A percentile compares a stretch with the other conserved stretches of the same genome.
Conservation (phyloP, 2,113 vertebrate species). For the Hyperopisus bebe region DNA sequence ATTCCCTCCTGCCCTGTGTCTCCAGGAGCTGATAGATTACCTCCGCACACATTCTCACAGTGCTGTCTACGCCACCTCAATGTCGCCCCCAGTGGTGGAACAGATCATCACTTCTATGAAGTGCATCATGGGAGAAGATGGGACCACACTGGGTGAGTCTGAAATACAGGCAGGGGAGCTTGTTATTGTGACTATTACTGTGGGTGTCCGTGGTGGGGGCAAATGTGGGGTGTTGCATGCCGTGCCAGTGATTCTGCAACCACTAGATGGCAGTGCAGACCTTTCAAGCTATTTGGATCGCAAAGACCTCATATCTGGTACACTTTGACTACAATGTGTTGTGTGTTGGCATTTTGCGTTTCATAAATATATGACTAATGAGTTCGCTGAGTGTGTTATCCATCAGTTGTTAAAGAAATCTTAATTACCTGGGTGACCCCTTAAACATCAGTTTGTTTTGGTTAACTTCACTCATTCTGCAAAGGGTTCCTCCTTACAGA, state of each 20-base stretch:
- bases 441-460: not conserved
- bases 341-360: not conserved
- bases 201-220: not conserved
- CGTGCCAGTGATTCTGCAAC: not conserved
- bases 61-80: conserved; percentile 78
- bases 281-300: not conserved
- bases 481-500: not conserved
- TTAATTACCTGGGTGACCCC: not conserved
- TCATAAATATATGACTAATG: not conserved
- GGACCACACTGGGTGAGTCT: conserved; percentile 74
- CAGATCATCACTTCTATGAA: conserved; percentile 88
- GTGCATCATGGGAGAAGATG: conserved; percentile 92
- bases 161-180: not conserved
- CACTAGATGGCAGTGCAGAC: conserved; percentile 48
- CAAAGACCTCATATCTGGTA: not conserved
- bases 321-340: not conserved
- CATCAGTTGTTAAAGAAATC: not conserved
- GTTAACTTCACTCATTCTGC: not conserved
- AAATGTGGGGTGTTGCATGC: not conserved
- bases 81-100: conserved; percentile 81
- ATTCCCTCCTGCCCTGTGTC: not conserved
- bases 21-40: conserved; percentile 85
- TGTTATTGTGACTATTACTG: not conserved
- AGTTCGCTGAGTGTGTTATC: not conserved
- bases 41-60: conserved; percentile 88